Evolutionary conservation across 2,888 invertebrate genomes (phyloP).

Genomic region (Meandrusa payeni): DNA sequence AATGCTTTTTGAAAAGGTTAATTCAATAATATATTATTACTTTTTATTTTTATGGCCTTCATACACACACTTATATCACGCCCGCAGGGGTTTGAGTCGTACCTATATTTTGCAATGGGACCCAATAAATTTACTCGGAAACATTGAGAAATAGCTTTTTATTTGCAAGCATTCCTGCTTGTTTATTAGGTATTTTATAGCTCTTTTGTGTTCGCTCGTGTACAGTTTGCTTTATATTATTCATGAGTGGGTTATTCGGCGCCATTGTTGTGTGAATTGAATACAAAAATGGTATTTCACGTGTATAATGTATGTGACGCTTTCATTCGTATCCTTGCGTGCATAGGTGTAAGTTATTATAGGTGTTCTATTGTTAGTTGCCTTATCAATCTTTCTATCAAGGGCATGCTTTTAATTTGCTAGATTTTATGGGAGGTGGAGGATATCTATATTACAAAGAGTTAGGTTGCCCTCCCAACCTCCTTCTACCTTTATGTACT

Average conservation of each 20-base stretch:
- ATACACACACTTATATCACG: slow-evolving; percentile 11
- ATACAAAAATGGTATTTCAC: slow-evolving; percentile 23
- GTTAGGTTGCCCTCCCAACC: too few relatives aligned
- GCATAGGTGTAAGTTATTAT: slow-evolving; percentile 9
- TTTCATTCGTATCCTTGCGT: slow-evolving; percentile 13
- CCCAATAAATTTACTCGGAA: slow-evolving; percentile 60
- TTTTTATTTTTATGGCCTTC: slow-evolving; percentile 42
- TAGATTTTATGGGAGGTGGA: too few relatives aligned
- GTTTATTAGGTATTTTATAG: slow-evolving; percentile 52
- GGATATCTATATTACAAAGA: too few relatives aligned
- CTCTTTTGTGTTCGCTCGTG: slow-evolving; percentile 31
- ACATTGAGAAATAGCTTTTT: slow-evolving; percentile 63
- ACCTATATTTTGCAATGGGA: slow-evolving; percentile 60
- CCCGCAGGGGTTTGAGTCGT: slow-evolving; percentile 40
- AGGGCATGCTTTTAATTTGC: neutral
- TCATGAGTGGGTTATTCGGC: slow-evolving; percentile 31
- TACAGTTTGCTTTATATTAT: slow-evolving; percentile 33
- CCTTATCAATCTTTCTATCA: slow-evolving; percentile 6
- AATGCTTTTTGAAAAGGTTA: slow-evolving; percentile 3
- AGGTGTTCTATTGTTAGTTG: slow-evolving; percentile 9
- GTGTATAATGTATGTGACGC: slow-evolving; percentile 12
- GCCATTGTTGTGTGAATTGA: slow-evolving; percentile 26
- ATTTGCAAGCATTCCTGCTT: slow-evolving; percentile 53
- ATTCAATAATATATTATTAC: slow-evolving; percentile 34
- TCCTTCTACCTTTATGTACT: too few relatives aligned